Base-by-base conservation (phyloP, 2,888 invertebrate species). In the Pharmacophagus antenor region DNA sequence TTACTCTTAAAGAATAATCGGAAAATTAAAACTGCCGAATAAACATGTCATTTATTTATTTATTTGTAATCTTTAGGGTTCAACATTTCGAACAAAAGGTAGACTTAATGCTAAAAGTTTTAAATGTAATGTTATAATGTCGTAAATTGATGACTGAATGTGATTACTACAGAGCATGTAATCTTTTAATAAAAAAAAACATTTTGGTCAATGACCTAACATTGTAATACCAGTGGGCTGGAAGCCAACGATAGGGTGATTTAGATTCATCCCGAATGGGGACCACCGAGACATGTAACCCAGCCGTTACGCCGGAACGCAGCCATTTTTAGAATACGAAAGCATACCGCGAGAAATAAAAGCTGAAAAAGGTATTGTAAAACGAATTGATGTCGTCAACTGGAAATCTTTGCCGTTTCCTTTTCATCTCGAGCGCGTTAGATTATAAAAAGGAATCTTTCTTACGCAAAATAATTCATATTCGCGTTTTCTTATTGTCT, bases 221-320 rank as follows among this genome's bases (percentile, higher is more conserved):
- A 69, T 56, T 68, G 67, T 68, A 69, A 67, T 69, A 61, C 65
- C 62, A 55, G 64, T 70, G 77, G 81, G 80, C 75, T 69, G 58
- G 52, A 71, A 78, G 82, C 82, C 84, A 85, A 77, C 70, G 73
- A 77, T 78, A 76, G 71, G 67, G 72, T 79, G 79, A 84, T 85
- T 83, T 80, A 81, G 77, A 80, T 77, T 77, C 76, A 77, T 77
- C 73, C 79, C 70, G 60, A 78, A 76, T 70, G 73, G 74, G 68
- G 66, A 67, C 69, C 67, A 68, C 74, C 80, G 74, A 80, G 76
- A 80, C 80, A 82, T 81, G 75, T 73, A 68, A 61, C 65, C 67
- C 77, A 74, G 67, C 71, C 74, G 76, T 72, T 77, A 72, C 71
- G 12, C 72, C 70, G 70, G 76, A 75, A 74, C 65, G 69, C 67